phyloP scores from a whole-genome alignment of 2,888 invertebrate genomes.

The Peribatodes rhomboidaria region DNA sequence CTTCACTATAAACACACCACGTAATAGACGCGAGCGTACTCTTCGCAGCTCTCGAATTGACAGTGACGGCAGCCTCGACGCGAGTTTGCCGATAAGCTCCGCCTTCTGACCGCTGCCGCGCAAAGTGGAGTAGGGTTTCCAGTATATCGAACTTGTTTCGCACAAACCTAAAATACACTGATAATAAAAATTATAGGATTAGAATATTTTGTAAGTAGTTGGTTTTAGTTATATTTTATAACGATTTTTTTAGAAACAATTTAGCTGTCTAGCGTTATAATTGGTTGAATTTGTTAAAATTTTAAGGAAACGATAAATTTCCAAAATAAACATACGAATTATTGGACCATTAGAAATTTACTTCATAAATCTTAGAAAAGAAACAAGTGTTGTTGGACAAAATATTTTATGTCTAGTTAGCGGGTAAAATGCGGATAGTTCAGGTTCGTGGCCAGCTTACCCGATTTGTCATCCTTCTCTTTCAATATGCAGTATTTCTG shows the following conservation, averaged over 20 bases:
- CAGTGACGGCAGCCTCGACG: conserved; percentile 84
- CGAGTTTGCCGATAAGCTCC: conserved; percentile 87
- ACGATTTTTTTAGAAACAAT: background rate
- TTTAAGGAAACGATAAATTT: background rate
- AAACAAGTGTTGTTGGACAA: background rate
- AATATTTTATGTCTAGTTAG: conserved; percentile 4
- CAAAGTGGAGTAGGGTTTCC: conserved; percentile 83
- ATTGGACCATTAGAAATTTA: background rate
- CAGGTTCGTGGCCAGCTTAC: conserved; percentile 80
- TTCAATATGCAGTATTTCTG: conserved; percentile 54
- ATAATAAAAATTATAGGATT: background rate
- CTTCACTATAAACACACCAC: conserved; percentile 85
- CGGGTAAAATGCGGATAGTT: conserved; percentile 42
- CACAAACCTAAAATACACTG: background rate
- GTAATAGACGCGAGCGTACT: conserved; percentile 85
- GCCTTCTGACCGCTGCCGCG: conserved; percentile 87
- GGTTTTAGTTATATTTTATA: background rate
- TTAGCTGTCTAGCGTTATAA: background rate
- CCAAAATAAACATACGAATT: background rate
- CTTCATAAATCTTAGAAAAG: background rate
- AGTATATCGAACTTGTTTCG: conserved; percentile 44
- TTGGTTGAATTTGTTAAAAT: background rate
- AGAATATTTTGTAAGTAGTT: too few species aligned
- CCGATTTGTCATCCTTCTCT: conserved; percentile 63
- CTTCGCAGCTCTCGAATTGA: conserved; percentile 86